These are phyloP conservation scores for Otus sunia DNA, from an alignment of 2,113 vertebrate species.

Conservation along the genomic window DNA sequence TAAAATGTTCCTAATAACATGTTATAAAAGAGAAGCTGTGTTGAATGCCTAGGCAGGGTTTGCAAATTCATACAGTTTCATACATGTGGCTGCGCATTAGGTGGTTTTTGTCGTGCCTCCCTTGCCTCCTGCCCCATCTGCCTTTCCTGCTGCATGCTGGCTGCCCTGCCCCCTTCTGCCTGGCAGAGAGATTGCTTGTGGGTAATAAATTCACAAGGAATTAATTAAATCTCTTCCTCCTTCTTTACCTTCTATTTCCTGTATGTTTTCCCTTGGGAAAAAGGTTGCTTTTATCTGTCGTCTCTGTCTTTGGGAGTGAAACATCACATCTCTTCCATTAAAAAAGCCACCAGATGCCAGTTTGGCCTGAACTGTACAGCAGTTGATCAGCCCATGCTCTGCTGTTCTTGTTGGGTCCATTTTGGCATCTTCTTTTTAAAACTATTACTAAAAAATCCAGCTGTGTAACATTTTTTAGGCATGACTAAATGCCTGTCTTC, in stretches of 20 bases:
- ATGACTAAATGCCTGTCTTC: not conserved
- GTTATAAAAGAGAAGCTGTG: not conserved
- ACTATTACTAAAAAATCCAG: not conserved
- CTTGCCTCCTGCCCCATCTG: rapidly evolving
- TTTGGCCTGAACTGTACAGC: not conserved
- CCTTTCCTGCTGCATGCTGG: rapidly evolving
- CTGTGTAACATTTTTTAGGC: not conserved
- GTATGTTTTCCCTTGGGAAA: not conserved
- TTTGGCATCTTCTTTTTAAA: not conserved
- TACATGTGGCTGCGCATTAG: rapidly evolving
- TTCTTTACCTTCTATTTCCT: not conserved
- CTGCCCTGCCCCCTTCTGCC: rapidly evolving
- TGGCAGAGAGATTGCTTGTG: not conserved
- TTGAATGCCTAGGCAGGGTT: rapidly evolving
- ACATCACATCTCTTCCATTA: rapidly evolving
- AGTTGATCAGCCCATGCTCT: not conserved
- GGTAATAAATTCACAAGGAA: not conserved
- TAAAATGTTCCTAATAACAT: not conserved
- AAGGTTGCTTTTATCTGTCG: not conserved
- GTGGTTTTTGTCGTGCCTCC: rapidly evolving
- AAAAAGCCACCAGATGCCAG: not conserved
- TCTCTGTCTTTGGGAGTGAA: not conserved
- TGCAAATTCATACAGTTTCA: rapidly evolving
- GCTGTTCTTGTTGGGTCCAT: not conserved
- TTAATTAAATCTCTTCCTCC: not conserved